phyloP scores from a whole-genome alignment of 2,888 invertebrate genomes.

The Heteropelma amictum region DNA sequence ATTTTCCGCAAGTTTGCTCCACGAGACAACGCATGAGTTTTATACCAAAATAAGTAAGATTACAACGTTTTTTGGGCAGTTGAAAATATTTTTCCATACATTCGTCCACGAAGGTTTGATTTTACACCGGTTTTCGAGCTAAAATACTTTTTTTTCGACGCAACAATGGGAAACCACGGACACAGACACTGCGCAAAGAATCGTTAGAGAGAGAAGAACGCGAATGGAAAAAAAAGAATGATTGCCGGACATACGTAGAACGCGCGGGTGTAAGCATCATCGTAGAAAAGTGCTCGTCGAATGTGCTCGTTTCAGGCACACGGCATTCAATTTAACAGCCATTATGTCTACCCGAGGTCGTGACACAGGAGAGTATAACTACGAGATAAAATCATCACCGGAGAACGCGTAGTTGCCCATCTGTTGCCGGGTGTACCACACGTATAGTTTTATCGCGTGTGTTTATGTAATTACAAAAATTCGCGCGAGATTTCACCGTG shows the following conservation, averaged over 20 bases:
- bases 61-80: too few relatives aligned
- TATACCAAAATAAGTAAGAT: too few relatives aligned
- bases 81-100: too few relatives aligned
- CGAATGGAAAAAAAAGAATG: neutral
- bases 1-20: too few relatives aligned
- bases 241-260: constrained; percentile 34
- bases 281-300: constrained; percentile 22
- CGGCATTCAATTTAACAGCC: constrained; percentile 60
- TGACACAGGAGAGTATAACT: constrained; percentile 42
- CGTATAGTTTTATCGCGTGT: constrained; percentile 1
- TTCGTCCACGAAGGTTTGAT: neutral
- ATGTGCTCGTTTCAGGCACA: constrained; percentile 30
- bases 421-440: constrained; percentile 41
- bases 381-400: constrained; percentile 2
- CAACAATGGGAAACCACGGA: neutral
- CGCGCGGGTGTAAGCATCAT: constrained; percentile 21
- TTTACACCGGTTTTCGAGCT: neutral
- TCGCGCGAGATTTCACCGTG: neutral
- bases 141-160: neutral
- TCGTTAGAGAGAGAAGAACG: neutral
- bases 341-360: constrained; percentile 57
- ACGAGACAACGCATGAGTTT: too few relatives aligned
- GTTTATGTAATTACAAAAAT: neutral
- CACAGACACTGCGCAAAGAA: neutral
- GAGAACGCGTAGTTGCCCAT: constrained; percentile 49